Evolutionary conservation across 2,888 invertebrate genomes (phyloP), one percentile per base, ranked within the genome.

Genomic region (Hirtodrosophila alboralis): DNA sequence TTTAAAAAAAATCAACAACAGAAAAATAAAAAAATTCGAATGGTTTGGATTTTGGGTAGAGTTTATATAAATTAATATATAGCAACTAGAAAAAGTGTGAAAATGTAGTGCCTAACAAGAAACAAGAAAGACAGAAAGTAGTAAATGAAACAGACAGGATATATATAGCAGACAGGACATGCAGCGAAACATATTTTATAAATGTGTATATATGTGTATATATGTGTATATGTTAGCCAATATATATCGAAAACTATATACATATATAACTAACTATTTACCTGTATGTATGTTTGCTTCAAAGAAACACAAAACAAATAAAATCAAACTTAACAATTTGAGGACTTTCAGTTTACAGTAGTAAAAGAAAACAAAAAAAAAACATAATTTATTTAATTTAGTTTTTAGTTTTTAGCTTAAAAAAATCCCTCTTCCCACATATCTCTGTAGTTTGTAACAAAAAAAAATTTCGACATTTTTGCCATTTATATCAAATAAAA

Each of bases 181-280:
- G n/a, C 53, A 54, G 51, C 49, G 23, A 72, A 44, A 30, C 81
- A 79, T 76, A 83, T 78, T 83, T 79, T 77, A 80, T 84, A 84
- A 80, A 80, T 80, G 71, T 77, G 76, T n/a, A n/a, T n/a, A n/a
- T n/a, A n/a, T n/a, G n/a, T n/a, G n/a, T 77, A 80, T 84, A 84
- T 76, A 80, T 80, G 71, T 77, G 76, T 59, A 31, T 49, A 10
- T 23, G 28, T 48, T 53, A 56, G 45, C 33, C 23, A 4, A 18
- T 18, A 18, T 18, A 18, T 18, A 3, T 18, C n/a, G 40, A 21
- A 18, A 14, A 28, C 18, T 21, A 21, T 23, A 23, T 23, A 5
- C 8, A 6, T 6, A 23, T 7, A 6, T 23, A 23, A 7, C 23
- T 23, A 23, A 7, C 23, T 23, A 23, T 23, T 4, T 23, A 23